phyloP scores from a whole-genome alignment of 2,113 vertebrate species.

The Seriola dumerili region DNA sequence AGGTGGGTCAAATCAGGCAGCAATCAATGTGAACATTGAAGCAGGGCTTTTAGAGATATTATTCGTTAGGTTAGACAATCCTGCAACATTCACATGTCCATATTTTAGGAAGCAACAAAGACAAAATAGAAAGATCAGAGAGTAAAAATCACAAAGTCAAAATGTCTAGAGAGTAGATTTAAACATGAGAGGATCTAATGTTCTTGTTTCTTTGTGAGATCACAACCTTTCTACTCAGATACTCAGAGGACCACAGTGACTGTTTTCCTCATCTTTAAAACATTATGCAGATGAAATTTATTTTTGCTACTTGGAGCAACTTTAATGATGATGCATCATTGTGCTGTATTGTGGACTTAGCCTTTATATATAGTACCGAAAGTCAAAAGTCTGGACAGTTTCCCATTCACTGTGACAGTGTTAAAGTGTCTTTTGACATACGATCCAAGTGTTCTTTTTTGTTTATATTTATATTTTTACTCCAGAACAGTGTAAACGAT shows the following conservation, averaged over 20 bases:
- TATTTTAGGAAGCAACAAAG: not conserved
- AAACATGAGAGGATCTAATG: not conserved
- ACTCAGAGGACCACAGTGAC: not conserved
- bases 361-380: not conserved
- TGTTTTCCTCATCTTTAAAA: not conserved
- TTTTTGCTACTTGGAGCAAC: not conserved
- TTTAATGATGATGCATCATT: not conserved
- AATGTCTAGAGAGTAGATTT: not conserved
- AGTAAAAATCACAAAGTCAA: not conserved
- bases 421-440: no score
- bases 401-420: no score
- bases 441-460: not conserved
- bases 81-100: no score
- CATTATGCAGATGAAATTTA: not conserved
- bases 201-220: not conserved
- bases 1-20: conserved; percentile 4
- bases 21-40: conserved; percentile 9
- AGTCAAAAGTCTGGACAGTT: no score
- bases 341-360: not conserved
- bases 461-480: not conserved
- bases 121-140: not conserved
- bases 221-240: not conserved
- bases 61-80: not conserved
- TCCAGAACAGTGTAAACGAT: not conserved
- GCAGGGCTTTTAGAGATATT: not conserved